Base-by-base conservation (phyloP, 2,888 invertebrate genomes). In the Drosophila eohydei region DNA sequence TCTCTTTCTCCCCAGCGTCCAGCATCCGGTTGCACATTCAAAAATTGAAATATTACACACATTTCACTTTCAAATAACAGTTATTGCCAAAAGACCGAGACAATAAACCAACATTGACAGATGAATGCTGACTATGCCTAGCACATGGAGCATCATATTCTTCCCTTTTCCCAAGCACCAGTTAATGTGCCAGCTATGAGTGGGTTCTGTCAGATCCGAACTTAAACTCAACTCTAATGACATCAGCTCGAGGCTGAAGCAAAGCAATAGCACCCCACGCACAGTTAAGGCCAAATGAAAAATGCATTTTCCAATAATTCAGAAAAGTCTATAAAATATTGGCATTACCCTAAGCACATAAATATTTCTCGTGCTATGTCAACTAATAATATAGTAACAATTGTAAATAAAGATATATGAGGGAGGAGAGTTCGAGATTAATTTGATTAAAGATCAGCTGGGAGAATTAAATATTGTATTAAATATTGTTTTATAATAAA, bases 21-120 rank as follows among this genome's bases (percentile, higher is more conserved):
- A 57, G 54, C 61, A 54, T 64, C 50, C 69, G 32, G 48, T 28
- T 34, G 38, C 57, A 38, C 67, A 60, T 76, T 83, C 36, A 71
- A 87, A 83, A 90, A 87, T 90, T 89, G 89, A 89, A 91, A 89
- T 91, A 89, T 89, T 91, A 85, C 83, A 89, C 90, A 88, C 90
- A 88, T 83, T 77, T 67, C 81, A 54, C 28, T 78, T 89, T 74
- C 81, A 76, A 56, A 63, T 69, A 78, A 72, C 71, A 63, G 79
- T 74, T 77, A 75, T 87, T 75, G 73, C 80, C 77, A 75, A 78
- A 73, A 75, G 80, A 67, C 77, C 59, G 74, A 71, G 71, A 85
- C 79, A 74, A 80, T 77, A 76, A 78, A 77, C 67, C 70, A 81
- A 59, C 58, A 70, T 57, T 71, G 89, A 69, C 82, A 89, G 81